Percentiles rank a stretch among this genome's conserved stretches.
Evolutionary conservation across 2,888 invertebrate genomes (phyloP).

Genomic region (Ligdia adustata): DNA sequence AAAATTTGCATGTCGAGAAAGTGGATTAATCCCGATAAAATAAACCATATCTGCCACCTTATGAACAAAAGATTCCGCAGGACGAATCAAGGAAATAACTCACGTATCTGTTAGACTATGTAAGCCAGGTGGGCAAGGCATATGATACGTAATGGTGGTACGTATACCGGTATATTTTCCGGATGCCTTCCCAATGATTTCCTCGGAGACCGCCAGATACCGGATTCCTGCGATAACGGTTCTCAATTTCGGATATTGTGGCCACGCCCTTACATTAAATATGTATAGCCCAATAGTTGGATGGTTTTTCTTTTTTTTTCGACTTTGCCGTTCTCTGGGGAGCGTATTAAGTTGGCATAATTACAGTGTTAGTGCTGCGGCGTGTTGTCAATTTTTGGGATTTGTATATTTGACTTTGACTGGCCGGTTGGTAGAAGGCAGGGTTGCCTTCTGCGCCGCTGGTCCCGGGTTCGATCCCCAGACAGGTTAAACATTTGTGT

Average conservation of each 20-base stretch:
- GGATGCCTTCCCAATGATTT: constrained; percentile 91
- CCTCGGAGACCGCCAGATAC: constrained; percentile 87
- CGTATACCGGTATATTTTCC: constrained; percentile 83
- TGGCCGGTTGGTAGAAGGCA: too few relatives aligned
- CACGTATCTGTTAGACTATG: constrained; percentile 74
- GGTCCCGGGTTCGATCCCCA: too few relatives aligned
- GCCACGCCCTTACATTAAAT: constrained; percentile 72
- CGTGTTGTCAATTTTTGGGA: too few relatives aligned
- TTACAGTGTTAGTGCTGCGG: too few relatives aligned
- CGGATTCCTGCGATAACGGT: constrained; percentile 83
- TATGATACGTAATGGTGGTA: constrained; percentile 63
- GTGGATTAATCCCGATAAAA: too few relatives aligned
- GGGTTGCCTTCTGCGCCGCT: too few relatives aligned
- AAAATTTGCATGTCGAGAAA: too few relatives aligned
- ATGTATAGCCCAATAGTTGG: constrained; percentile 63
- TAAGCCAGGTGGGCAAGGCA: constrained; percentile 78
- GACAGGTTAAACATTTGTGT: too few relatives aligned
- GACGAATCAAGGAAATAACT: constrained; percentile 61
- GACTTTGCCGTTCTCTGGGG: too few relatives aligned
- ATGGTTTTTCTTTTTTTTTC: constrained; percentile 54
- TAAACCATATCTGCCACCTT: too few relatives aligned
- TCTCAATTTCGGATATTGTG: constrained; percentile 76
- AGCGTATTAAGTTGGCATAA: neutral
- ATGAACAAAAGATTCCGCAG: constrained; percentile 3
- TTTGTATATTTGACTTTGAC: too few relatives aligned